Evolutionary conservation across 1,140 invertebrate species (phyloP).

Genomic region (Drosophila serrata): DNA sequence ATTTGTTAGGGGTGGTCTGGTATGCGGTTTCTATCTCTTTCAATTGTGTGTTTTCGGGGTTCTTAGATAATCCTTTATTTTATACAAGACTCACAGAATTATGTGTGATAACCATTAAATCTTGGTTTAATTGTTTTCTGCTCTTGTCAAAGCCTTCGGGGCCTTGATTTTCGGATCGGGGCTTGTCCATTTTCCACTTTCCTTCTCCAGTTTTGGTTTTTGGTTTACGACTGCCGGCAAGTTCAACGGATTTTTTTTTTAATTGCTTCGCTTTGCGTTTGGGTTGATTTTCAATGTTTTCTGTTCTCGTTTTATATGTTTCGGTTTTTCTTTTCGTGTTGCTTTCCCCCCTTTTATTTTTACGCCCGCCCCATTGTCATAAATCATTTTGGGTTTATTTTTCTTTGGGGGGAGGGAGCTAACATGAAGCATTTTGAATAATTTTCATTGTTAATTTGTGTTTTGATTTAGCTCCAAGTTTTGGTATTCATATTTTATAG

Average conservation of each 20-base stretch:
- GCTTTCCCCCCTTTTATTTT: constrained; percentile 35
- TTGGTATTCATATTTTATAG: constrained; percentile 45
- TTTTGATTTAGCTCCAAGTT: constrained; percentile 58
- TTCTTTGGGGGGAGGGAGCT: constrained; percentile 17
- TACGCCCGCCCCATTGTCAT: constrained; percentile 57
- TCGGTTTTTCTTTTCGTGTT: constrained; percentile 24
- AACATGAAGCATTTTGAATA: constrained; percentile 54
- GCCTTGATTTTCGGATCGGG: constrained; percentile 20
- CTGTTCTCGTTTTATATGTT: constrained; percentile 54
- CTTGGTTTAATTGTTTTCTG: constrained; percentile 59
- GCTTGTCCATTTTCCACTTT: constrained; percentile 13
- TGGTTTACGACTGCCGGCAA: constrained; percentile 68
- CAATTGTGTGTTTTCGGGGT: constrained; percentile 10
- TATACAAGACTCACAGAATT: constrained; percentile 61
- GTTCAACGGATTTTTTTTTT: constrained; percentile 75
- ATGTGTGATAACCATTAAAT: constrained; percentile 79
- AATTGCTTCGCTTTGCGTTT: constrained; percentile 65
- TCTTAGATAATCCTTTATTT: constrained; percentile 67
- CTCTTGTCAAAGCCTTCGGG: constrained; percentile 51
- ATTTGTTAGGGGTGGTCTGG: constrained; percentile 78
- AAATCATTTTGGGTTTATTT: constrained; percentile 66
- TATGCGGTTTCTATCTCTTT: background rate
- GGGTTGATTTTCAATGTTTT: constrained; percentile 64
- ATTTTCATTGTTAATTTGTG: constrained; percentile 59
- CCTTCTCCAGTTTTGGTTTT: constrained; percentile 49